These are phyloP conservation scores for Setipinna tenuifilis DNA, from an alignment of 2,797 vertebrate species.

Conservation along the genomic window DNA sequence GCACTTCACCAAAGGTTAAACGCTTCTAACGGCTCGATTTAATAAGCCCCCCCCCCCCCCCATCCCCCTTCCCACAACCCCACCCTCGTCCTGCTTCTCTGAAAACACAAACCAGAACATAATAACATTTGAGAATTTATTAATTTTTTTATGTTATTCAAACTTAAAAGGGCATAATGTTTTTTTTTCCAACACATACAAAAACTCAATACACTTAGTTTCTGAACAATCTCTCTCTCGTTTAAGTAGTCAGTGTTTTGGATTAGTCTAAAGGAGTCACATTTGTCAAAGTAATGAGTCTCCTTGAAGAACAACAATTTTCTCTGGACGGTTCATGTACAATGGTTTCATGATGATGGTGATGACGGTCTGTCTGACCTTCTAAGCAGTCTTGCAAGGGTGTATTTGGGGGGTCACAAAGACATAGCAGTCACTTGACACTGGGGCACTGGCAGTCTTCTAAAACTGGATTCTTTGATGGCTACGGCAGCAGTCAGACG, in stretches of 20 bases:
- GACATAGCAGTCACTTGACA: neutral
- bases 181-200: conserved; percentile 12
- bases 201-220: conserved; percentile 1
- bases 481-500: conserved; percentile 1
- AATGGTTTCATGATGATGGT: neutral
- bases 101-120: neutral
- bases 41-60: neutral
- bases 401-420: conserved; percentile 4
- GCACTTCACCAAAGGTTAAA: neutral
- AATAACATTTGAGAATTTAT: conserved; percentile 1
- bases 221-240: neutral
- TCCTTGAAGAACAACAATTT: neutral
- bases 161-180: neutral
- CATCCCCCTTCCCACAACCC: neutral
- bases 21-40: neutral
- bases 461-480: neutral
- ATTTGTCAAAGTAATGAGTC: neutral
- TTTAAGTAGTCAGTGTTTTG: neutral
- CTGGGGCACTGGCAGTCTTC: neutral
- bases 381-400: neutral
- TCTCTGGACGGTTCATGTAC: neutral
- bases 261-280: neutral
- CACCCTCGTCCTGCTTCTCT: neutral
- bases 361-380: neutral
- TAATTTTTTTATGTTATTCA: neutral